Evolutionary conservation across 2,888 invertebrate genomes (phyloP), one percentile per base, ranked within the genome.

Genomic region (Hesperia comma): DNA sequence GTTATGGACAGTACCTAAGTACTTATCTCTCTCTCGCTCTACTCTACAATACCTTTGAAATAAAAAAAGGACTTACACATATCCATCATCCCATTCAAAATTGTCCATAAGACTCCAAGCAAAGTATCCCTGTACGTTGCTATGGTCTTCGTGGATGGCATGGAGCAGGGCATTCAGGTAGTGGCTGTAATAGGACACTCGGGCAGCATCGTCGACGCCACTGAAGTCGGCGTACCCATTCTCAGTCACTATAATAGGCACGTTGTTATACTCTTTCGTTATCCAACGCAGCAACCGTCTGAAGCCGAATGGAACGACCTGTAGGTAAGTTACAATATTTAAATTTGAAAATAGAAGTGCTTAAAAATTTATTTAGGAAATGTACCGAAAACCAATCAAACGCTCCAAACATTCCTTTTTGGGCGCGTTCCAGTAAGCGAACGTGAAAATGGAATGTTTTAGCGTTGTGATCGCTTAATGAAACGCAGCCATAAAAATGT

Each of bases 101-200:
- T 96, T 96, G 80, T 98, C 97, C 94, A 97, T 95, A 57, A 97
- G 85, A 78, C 96, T 96, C 97, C 97, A 97, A 7, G 95, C 95
- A 67, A 96, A 94, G 84, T 97, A 98, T 0, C 95, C 96, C 21
- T 87, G 86, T 3, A 96, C 93, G 73, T 95, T 94, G 73, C 94
- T 94, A 2, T 93, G 93, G 81, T 95, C 95, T 72, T 94, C 93
- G 49, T 92, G 84, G 2, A 95, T 83, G 2, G 92, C 89, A 70
- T 93, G 88, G 32, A 93, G 81, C 6, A 94, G 70, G 0, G 92
- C 89, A 70, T 91, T 90, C 71, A 93, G 72, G 71, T 94, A 93
- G 64, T 89, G 90, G 70, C 94, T 93, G 70, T 94, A 93, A 79
- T 94, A 95, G 2, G 94, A 90, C 3, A 95, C 94, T 26, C 95